Conservation (phyloP, 2,113 vertebrate species). For the Antidorcas marsupialis region DNA sequence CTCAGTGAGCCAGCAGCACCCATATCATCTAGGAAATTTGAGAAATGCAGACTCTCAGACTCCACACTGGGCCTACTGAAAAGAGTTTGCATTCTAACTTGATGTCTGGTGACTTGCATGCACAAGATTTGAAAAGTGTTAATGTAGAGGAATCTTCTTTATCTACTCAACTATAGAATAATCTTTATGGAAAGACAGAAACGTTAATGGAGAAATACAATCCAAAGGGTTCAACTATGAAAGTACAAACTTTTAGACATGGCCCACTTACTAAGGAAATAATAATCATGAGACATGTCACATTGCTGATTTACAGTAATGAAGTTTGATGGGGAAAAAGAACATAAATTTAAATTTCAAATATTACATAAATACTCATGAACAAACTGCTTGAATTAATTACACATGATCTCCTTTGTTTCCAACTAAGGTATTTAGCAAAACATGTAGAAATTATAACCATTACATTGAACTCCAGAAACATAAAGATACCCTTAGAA, state of each 20-base stretch:
- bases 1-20: neutral
- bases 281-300: neutral
- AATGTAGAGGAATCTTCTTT: neutral
- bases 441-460: neutral
- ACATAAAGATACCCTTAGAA: neutral
- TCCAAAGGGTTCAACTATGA: constrained; percentile 1
- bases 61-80: neutral
- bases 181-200: neutral
- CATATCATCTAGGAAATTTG: neutral
- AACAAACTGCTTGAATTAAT: neutral
- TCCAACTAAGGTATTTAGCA: constrained; percentile 27
- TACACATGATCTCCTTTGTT: constrained; percentile 20
- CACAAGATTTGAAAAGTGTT: neutral
- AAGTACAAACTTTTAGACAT: neutral
- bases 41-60: neutral
- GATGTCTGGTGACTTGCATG: neutral
- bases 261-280: neutral
- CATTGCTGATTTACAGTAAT: neutral
- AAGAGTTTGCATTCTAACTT: neutral
- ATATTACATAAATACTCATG: constrained; percentile 24
- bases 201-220: constrained; percentile 17
- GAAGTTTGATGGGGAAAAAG: neutral
- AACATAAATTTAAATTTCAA: neutral
- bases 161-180: neutral
- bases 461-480: constrained; percentile 4